Evolutionary conservation across 2,113 vertebrate species (phyloP).

Genomic region (Pedionomus torquatus): DNA sequence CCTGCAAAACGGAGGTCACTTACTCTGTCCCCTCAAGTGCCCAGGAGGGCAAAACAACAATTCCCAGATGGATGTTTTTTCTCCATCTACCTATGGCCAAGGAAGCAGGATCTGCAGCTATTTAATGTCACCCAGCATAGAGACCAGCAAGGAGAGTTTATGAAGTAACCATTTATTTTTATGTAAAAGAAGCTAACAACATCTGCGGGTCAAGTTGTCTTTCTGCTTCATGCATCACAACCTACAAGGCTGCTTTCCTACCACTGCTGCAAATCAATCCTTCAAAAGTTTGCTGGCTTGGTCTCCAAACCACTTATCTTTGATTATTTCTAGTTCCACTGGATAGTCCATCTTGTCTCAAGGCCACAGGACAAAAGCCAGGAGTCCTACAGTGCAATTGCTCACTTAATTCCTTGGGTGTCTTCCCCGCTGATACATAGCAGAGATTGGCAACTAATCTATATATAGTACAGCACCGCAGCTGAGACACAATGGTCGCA

Average conservation of each 20-base stretch:
- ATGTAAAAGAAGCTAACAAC: not conserved
- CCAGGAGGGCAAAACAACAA: not conserved
- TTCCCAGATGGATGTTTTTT: not conserved
- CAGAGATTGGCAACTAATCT: slow-evolving; percentile 63
- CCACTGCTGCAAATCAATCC: not conserved
- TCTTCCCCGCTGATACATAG: slow-evolving; percentile 56
- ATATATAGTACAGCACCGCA: slow-evolving; percentile 53
- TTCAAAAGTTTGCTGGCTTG: not conserved
- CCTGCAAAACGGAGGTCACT: not conserved
- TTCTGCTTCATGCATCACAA: not conserved
- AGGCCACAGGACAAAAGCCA: not conserved
- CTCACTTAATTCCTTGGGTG: slow-evolving; percentile 53
- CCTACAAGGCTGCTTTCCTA: not conserved
- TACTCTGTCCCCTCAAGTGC: not conserved
- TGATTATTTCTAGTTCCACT: not conserved
- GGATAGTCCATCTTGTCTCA: not conserved
- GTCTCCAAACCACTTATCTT: not conserved
- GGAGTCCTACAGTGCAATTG: not conserved
- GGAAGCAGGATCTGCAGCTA: not conserved
- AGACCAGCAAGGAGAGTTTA: not conserved
- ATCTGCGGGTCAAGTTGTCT: not conserved
- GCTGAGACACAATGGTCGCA: slow-evolving; percentile 60
- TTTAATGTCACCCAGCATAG: not conserved
- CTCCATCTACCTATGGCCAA: not conserved
- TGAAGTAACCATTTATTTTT: not conserved